Evolutionary conservation across 2,113 vertebrate genomes (phyloP).

Genomic region (Malaclemys terrapin): DNA sequence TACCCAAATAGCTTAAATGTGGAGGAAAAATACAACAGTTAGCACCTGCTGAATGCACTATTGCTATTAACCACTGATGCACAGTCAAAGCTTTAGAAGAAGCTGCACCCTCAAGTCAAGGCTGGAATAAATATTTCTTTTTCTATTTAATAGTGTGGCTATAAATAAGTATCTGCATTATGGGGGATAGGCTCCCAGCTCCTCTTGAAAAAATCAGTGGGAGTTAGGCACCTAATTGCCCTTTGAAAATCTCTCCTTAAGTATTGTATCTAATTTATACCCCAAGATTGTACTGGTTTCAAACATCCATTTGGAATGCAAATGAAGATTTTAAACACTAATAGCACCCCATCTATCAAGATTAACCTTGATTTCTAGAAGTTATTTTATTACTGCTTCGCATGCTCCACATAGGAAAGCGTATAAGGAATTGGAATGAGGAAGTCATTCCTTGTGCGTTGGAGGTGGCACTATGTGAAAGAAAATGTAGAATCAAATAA

Average conservation of each 20-base stretch:
- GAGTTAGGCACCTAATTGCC: slow-evolving; percentile 9
- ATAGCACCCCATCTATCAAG: background rate
- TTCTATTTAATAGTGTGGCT: slow-evolving; percentile 36
- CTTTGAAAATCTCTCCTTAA: slow-evolving; percentile 50
- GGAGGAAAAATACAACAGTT: background rate
- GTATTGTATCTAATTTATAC: background rate
- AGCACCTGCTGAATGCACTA: background rate
- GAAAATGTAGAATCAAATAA: no score
- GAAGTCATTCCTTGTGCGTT: background rate
- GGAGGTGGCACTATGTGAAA: no score
- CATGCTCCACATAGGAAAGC: background rate
- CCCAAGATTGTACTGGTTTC: background rate
- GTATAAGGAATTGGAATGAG: background rate
- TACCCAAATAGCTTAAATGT: background rate
- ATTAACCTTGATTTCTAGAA: background rate
- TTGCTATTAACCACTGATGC: background rate
- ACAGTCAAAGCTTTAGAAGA: background rate
- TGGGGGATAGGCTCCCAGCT: background rate
- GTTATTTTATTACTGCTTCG: background rate
- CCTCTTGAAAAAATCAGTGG: background rate
- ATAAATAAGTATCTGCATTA: background rate
- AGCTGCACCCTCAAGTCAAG: background rate
- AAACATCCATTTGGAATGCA: background rate
- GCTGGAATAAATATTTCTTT: background rate
- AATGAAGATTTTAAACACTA: background rate